Evolutionary conservation across 2,888 invertebrate species (phyloP).

Genomic region (Galerucella nymphaeae): DNA sequence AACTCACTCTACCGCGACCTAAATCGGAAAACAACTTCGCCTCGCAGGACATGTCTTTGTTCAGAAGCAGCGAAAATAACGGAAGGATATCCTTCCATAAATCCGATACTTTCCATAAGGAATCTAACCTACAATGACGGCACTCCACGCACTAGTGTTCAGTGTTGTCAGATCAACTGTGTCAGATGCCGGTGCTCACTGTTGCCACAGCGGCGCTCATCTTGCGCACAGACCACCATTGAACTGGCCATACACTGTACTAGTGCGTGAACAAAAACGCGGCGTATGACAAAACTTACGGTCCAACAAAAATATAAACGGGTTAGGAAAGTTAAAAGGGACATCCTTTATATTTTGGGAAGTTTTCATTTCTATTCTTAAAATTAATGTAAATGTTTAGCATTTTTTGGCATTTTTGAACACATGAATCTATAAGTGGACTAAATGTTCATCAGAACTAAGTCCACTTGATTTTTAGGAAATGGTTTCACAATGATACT

Average conservation of each 20-base stretch:
- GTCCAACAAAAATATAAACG: not conserved
- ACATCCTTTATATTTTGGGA: too few species aligned
- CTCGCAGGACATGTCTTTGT: conserved; percentile 72
- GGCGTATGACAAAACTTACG: not conserved
- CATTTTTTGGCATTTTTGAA: too few species aligned
- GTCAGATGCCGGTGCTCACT: conserved; percentile 55
- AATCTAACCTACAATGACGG: conserved; percentile 76
- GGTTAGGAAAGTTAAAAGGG: too few species aligned
- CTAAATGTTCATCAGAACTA: too few species aligned
- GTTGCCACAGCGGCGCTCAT: conserved; percentile 54
- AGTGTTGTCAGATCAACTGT: conserved; percentile 54
- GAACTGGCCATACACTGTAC: conserved; percentile 49
- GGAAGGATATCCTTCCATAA: conserved; percentile 77
- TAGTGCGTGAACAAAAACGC: conserved; percentile 49
- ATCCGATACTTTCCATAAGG: conserved; percentile 83
- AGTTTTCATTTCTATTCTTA: too few species aligned
- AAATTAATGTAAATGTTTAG: too few species aligned
- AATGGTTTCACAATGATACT: too few species aligned
- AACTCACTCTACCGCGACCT: conserved; percentile 79
- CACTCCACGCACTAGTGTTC: conserved; percentile 76
- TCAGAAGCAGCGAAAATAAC: conserved; percentile 69
- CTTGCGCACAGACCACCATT: conserved; percentile 54
- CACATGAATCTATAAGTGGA: too few species aligned
- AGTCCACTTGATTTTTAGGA: too few species aligned
- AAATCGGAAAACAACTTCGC: conserved; percentile 87